These are phyloP conservation scores for Petrocephalus sullivani DNA, from an alignment of 2,797 vertebrate genomes.

Conservation along the genomic window DNA sequence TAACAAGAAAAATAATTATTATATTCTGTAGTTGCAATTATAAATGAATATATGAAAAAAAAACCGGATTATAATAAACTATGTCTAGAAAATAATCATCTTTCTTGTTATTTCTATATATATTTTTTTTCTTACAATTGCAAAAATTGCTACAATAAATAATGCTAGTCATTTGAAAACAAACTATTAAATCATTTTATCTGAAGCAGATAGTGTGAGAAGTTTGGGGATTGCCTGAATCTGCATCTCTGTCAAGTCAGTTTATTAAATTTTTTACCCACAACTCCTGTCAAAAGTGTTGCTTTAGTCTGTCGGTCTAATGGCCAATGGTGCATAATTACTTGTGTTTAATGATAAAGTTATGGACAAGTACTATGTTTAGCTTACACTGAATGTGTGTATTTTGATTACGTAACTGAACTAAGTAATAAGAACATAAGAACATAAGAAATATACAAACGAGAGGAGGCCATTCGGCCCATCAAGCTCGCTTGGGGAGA, in stretches of 20 bases:
- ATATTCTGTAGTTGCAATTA: neutral
- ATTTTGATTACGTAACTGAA: neutral
- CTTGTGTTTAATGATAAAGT: neutral
- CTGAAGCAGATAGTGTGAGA: neutral
- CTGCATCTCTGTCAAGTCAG: neutral
- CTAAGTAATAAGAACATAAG: neutral
- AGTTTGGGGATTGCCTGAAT: neutral
- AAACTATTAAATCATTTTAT: neutral
- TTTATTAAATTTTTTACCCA: neutral
- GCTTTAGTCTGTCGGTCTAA: neutral
- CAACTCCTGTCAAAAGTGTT: neutral
- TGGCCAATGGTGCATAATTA: neutral
- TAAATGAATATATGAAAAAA: constrained; percentile 1
- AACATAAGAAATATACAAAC: too few relatives aligned
- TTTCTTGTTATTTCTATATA: neutral
- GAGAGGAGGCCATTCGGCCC: too few relatives aligned
- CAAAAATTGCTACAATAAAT: neutral
- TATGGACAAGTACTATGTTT: neutral
- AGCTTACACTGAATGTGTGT: neutral
- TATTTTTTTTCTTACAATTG: neutral
- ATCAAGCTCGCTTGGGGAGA: too few relatives aligned
- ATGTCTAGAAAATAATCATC: constrained; percentile 1
- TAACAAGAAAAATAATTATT: constrained; percentile 7
- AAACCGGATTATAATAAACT: neutral
- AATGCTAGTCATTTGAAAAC: neutral